These are phyloP conservation scores for Hyles euphorbiae DNA, from an alignment of 1,140 invertebrate genomes.

Conservation along the genomic window DNA sequence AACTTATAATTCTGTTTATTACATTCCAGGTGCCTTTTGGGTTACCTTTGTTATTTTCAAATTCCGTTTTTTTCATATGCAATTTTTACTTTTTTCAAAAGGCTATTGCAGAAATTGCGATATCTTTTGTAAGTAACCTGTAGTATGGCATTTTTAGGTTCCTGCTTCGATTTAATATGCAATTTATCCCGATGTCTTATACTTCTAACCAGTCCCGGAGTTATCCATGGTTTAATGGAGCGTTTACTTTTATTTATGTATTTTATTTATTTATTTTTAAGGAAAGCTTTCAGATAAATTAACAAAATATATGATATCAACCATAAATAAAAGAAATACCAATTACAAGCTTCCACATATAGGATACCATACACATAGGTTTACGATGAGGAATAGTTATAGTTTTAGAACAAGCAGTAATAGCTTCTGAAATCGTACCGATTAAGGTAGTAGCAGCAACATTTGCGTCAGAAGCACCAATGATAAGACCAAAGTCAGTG, in stretches of 20 bases:
- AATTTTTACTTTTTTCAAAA: slow-evolving; percentile 23
- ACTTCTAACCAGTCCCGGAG: slow-evolving; percentile 22
- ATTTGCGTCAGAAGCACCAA: too few relatives aligned
- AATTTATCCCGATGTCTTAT: slow-evolving; percentile 21
- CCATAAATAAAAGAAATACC: too few relatives aligned
- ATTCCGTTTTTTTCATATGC: slow-evolving; percentile 14
- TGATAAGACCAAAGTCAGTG: too few relatives aligned
- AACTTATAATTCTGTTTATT: slow-evolving; percentile 17
- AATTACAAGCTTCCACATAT: too few relatives aligned
- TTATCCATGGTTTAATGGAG: slow-evolving; percentile 24
- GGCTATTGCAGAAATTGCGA: slow-evolving; percentile 25
- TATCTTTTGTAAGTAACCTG: slow-evolving; percentile 20
- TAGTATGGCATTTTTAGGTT: slow-evolving; percentile 13
- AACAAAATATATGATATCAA: too few relatives aligned
- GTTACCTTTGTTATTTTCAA: slow-evolving; percentile 19
- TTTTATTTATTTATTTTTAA: too few relatives aligned
- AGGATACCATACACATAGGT: too few relatives aligned
- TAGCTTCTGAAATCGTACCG: too few relatives aligned
- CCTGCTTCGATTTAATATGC: slow-evolving; percentile 10
- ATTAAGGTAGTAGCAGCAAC: too few relatives aligned
- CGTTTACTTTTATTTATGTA: too few relatives aligned
- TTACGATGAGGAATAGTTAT: slow-evolving; percentile 4
- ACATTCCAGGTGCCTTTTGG: slow-evolving; percentile 17
- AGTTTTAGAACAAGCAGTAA: too few relatives aligned
- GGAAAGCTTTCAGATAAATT: too few relatives aligned